Evolutionary conservation across 1,140 invertebrate genomes (phyloP).

Genomic region (Penaeus vannamei): DNA sequence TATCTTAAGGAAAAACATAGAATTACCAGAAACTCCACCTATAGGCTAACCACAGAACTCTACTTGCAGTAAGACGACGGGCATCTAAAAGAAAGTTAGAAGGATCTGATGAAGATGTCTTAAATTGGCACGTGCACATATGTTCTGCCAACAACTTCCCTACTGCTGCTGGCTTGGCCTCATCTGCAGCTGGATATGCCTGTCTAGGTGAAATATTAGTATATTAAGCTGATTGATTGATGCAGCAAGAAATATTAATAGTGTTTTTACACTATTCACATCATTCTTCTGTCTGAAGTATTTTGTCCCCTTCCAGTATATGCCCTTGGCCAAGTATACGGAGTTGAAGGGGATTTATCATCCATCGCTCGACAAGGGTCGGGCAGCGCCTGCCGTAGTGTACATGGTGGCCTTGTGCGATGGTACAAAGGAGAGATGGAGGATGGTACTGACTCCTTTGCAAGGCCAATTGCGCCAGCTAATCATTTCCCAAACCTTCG

Average conservation of each 20-base stretch:
- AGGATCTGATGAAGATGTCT: constrained; percentile 50
- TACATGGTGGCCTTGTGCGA: constrained; percentile 93
- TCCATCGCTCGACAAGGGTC: constrained; percentile 78
- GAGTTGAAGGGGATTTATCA: constrained; percentile 63
- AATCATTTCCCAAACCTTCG: constrained; percentile 93
- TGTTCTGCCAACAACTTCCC: constrained; percentile 98
- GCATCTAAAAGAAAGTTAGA: constrained; percentile 50
- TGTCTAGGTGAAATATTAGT: constrained; percentile 77
- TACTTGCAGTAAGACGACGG: constrained; percentile 73
- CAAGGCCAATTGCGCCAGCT: constrained; percentile 79
- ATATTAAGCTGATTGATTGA: neutral
- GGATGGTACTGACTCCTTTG: constrained; percentile 88
- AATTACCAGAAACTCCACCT: no score
- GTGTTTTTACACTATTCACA: neutral
- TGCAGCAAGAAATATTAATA: no score
- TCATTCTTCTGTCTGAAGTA: neutral
- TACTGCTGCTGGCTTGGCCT: constrained; percentile 97
- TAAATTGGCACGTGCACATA: constrained; percentile 85
- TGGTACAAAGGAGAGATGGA: constrained; percentile 84
- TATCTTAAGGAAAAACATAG: no score
- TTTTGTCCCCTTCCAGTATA: constrained; percentile 52
- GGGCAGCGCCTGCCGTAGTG: constrained; percentile 96
- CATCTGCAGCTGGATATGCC: constrained; percentile 98
- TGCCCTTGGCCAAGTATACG: constrained; percentile 63
- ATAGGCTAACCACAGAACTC: no score